phyloP scores from a whole-genome alignment of 2,113 vertebrate species.

The Sphyrna mokarran region DNA sequence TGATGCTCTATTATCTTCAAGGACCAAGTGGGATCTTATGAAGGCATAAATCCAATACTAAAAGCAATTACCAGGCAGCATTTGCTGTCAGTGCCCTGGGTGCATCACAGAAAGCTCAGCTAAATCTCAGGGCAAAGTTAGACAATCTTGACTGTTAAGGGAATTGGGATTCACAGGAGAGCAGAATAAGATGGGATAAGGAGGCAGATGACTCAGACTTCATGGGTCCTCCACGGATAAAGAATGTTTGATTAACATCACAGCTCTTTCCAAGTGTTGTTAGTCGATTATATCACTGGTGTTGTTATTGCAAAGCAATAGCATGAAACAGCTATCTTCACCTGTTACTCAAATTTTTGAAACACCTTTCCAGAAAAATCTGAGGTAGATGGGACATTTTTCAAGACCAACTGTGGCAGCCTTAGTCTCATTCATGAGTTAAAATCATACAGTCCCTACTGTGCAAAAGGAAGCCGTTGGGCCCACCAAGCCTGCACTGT shows the following conservation, averaged over 20 bases:
- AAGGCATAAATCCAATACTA: conserved; percentile 7
- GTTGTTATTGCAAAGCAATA: too few species aligned
- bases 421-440: too few species aligned
- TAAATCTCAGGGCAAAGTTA: conserved; percentile 4
- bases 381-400: too few species aligned
- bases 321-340: too few species aligned
- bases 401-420: too few species aligned
- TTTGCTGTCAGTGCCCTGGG: background rate
- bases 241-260: background rate
- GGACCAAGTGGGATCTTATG: background rate
- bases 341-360: too few species aligned
- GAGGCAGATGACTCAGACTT: background rate
- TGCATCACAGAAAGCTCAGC: background rate
- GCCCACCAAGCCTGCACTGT: too few species aligned
- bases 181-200: background rate
- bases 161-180: background rate
- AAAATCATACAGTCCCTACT: too few species aligned
- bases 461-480: too few species aligned
- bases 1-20: background rate
- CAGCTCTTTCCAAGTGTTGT: background rate
- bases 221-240: background rate
- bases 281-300: too few species aligned
- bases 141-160: background rate
- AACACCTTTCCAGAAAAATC: too few species aligned
- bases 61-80: background rate